A percentile compares a stretch with the other conserved stretches of the same genome.
Conservation (phyloP, 2,797 vertebrate genomes). For the Schizopygopsis pylzovi region DNA sequence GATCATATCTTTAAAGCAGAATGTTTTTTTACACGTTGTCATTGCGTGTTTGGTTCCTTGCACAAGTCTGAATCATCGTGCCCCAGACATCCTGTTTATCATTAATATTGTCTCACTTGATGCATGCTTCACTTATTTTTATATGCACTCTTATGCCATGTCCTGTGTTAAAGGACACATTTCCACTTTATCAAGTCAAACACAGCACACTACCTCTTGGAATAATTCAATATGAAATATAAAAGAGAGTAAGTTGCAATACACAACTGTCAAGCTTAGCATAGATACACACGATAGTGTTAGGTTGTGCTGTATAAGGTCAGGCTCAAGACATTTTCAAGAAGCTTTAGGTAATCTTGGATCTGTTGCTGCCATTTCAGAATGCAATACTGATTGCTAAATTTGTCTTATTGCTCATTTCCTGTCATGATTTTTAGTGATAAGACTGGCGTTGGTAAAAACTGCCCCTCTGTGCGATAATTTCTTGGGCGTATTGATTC, state of each 20-base stretch:
- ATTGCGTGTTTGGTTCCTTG: background rate
- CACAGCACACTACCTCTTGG: background rate
- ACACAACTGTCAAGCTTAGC: background rate
- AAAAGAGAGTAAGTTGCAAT: background rate
- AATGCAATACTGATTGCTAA: constrained; percentile 26
- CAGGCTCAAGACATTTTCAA: background rate
- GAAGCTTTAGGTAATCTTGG: background rate
- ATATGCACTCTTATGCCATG: constrained; percentile 17
- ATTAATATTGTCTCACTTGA: constrained; percentile 1
- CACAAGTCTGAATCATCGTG: constrained; percentile 20
- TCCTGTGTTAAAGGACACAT: constrained; percentile 23
- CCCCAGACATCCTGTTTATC: constrained; percentile 55
- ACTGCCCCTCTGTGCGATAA: background rate
- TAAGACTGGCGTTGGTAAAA: background rate
- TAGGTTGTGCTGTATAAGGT: background rate
- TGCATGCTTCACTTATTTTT: background rate
- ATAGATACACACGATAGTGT: background rate
- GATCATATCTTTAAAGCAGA: background rate
- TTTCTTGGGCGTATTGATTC: background rate
- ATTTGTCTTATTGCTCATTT: background rate
- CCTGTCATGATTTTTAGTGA: background rate
- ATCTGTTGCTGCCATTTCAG: background rate
- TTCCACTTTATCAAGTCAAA: constrained; percentile 20
- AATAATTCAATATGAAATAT: background rate
- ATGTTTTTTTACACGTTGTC: background rate